phyloP scores from a whole-genome alignment of 2,888 invertebrate genomes.

The Cataglyphis livida region DNA sequence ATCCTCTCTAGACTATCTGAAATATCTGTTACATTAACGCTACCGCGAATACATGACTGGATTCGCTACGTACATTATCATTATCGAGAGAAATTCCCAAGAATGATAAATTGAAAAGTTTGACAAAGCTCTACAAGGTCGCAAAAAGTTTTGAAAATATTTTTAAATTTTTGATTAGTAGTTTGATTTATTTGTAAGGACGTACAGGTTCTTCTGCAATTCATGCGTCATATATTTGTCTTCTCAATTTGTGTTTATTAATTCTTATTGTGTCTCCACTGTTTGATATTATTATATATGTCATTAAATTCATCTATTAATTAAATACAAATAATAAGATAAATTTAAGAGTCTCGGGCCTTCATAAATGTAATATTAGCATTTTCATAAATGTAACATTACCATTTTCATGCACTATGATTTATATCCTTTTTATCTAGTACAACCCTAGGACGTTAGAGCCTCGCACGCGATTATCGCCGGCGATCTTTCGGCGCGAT shows the following conservation, averaged over 20 bases:
- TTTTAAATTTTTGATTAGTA: not conserved
- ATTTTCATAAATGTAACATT: not conserved
- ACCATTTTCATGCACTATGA: not conserved
- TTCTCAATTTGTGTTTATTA: not conserved
- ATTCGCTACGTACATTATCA: not conserved
- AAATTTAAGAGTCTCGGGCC: not conserved
- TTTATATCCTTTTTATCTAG: not conserved
- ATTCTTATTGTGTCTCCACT: not conserved
- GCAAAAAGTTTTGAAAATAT: not conserved
- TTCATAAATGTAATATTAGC: not conserved
- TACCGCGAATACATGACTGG: not conserved
- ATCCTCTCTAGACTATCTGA: slow-evolving; percentile 31
- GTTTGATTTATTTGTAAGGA: not conserved
- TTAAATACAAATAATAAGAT: not conserved
- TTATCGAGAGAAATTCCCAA: not conserved
- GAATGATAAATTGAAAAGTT: not conserved
- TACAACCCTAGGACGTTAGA: not conserved
- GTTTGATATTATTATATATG: not conserved
- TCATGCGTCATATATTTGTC: not conserved
- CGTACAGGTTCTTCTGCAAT: not conserved
- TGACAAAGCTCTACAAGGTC: not conserved
- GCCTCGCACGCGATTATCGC: slow-evolving; percentile 20
- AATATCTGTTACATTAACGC: slow-evolving; percentile 35
- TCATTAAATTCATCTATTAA: not conserved
- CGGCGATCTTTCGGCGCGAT: slow-evolving; percentile 31